phyloP scores from a whole-genome alignment of 2,113 vertebrate species.

The Sceloporus tristichus region DNA sequence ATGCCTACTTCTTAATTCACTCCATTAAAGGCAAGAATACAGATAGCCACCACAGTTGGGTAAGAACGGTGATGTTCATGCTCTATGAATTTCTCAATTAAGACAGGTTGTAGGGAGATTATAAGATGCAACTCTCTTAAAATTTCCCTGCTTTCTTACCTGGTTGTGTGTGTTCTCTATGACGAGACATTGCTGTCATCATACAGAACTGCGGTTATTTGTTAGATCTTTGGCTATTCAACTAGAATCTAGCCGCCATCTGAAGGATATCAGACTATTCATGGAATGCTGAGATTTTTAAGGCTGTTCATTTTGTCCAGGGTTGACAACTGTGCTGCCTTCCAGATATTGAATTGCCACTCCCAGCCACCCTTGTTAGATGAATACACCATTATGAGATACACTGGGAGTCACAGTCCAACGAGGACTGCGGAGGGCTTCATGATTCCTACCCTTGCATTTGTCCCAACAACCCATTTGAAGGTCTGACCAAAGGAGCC shows the following conservation, averaged over 20 bases:
- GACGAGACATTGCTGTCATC: neutral
- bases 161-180: neutral
- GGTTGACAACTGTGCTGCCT: no score
- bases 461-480: neutral
- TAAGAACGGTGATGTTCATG: neutral
- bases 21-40: neutral
- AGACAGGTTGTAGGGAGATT: neutral
- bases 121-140: neutral
- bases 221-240: neutral
- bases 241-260: neutral
- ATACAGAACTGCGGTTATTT: neutral
- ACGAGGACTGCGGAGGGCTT: neutral
- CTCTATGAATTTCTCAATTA: neutral
- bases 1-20: neutral
- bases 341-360: no score
- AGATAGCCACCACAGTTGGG: neutral
- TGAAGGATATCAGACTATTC: neutral
- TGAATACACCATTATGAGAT: no score
- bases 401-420: no score
- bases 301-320: no score
- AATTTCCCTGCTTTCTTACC: neutral
- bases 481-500: neutral
- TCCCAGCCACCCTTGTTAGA: no score
- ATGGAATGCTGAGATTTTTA: no score
- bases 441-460: no score